A percentile compares a stretch with the other conserved stretches of the same genome.
These are phyloP conservation scores for Mesorhabditis spiculigera DNA, from an alignment of 2,888 invertebrate genomes.

Conservation along the genomic window DNA sequence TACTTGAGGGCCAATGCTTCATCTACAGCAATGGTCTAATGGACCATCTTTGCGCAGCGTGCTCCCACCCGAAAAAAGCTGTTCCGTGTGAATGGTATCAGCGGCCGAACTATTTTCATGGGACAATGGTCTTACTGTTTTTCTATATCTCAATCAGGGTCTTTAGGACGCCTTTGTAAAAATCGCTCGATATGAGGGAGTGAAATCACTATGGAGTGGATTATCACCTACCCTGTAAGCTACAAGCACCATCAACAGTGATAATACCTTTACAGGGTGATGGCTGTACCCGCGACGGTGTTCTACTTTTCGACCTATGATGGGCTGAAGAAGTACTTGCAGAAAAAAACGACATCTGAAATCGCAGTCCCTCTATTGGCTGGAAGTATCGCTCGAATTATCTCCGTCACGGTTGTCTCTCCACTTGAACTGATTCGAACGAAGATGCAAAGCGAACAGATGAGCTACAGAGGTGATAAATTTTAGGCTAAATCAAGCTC, in stretches of 20 bases:
- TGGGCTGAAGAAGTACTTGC: neutral
- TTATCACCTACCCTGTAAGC: slow-evolving; percentile 80
- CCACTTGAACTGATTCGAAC: slow-evolving; percentile 93
- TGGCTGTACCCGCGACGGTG: slow-evolving; percentile 92
- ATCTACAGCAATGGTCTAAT: slow-evolving; percentile 78
- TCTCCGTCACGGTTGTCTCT: slow-evolving; percentile 73
- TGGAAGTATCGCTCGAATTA: no score
- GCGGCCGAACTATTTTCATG: slow-evolving; percentile 71
- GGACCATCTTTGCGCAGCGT: slow-evolving; percentile 86
- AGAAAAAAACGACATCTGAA: slow-evolving; percentile 62
- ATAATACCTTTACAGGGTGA: slow-evolving; percentile 62
- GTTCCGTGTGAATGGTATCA: slow-evolving; percentile 66
- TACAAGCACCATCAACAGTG: no score
- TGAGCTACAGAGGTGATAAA: slow-evolving; percentile 63
- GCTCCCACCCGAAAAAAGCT: slow-evolving; percentile 28
- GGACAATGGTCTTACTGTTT: slow-evolving; percentile 57
- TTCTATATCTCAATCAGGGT: no score
- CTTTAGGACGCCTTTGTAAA: slow-evolving; percentile 81
- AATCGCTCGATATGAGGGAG: slow-evolving; percentile 83
- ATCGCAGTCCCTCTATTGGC: no score
- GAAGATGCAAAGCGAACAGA: slow-evolving; percentile 91
- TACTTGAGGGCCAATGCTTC: slow-evolving; percentile 28
- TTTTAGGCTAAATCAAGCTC: no score
- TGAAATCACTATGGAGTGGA: slow-evolving; percentile 90
- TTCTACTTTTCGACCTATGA: slow-evolving; percentile 96